Percentiles rank a stretch among this genome's conserved stretches.
Conservation (phyloP, 2,888 invertebrate species). For the Lepidocyrtinus sp. region DNA sequence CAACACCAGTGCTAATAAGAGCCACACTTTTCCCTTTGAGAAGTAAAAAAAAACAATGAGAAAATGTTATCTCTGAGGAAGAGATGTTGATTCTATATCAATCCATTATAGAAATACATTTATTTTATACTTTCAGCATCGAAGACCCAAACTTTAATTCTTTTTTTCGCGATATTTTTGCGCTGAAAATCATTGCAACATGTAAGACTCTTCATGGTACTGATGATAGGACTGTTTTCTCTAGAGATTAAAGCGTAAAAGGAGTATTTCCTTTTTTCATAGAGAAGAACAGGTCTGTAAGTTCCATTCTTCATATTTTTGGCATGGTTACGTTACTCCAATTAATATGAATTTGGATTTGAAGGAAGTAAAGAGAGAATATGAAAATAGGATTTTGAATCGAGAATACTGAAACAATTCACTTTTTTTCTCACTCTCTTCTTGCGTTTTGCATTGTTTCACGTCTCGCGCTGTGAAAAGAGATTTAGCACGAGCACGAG, state of each 20-base stretch:
- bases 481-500: not conserved
- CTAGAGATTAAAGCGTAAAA: not conserved
- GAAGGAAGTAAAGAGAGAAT: not conserved
- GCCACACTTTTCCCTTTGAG: conserved; percentile 2
- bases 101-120: not conserved
- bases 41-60: not conserved
- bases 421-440: conserved; percentile 12
- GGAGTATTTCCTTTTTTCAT: conserved; percentile 1
- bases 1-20: conserved; percentile 18
- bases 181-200: too few species aligned
- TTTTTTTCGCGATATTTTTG: too few species aligned
- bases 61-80: not conserved
- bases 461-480: too few species aligned
- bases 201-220: too few species aligned
- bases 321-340: conserved; percentile 4
- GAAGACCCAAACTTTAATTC: too few species aligned
- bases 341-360: not conserved
- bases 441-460: too few species aligned
- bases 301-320: too few species aligned
- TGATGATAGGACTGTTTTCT: not conserved
- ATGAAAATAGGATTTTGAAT: conserved; percentile 7
- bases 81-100: conserved; percentile 9
- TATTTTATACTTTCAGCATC: not conserved
- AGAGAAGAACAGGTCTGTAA: too few species aligned
- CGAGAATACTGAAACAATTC: not conserved